Conservation (phyloP, 2,113 vertebrate species). For the Pterophyllum scalare region DNA sequence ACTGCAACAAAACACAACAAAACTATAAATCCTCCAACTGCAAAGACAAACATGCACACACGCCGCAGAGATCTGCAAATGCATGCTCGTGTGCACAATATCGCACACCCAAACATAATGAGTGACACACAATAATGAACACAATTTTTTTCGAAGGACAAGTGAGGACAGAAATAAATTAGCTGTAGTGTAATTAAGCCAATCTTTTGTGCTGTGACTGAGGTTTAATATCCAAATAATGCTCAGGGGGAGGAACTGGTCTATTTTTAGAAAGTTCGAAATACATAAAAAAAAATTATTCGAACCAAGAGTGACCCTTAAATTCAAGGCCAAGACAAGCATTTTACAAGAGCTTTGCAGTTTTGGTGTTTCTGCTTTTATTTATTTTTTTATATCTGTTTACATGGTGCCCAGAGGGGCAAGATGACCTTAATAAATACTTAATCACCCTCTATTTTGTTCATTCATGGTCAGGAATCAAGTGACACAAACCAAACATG, state of each 20-base stretch:
- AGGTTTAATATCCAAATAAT: conserved; percentile 21
- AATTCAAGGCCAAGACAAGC: conserved; percentile 36
- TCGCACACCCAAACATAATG: conserved; percentile 4
- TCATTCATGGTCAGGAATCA: conserved; percentile 67
- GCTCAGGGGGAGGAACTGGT: not conserved
- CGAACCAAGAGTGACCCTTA: conserved; percentile 1
- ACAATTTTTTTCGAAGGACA: conserved; percentile 37
- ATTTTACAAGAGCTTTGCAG: conserved; percentile 39
- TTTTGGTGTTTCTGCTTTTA: conserved; percentile 24
- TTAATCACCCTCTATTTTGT: conserved; percentile 72
- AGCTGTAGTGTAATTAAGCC: conserved; percentile 33
- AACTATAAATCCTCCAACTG: conserved; percentile 43
- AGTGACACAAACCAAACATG: conserved; percentile 76
- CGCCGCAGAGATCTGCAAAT: conserved; percentile 13
- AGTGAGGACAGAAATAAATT: conserved; percentile 39
- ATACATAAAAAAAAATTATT: conserved; percentile 38
- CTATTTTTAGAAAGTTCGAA: conserved; percentile 27
- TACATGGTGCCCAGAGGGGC: conserved; percentile 55
- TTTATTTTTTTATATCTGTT: conserved; percentile 42
- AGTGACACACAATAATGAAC: not conserved
- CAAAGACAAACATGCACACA: conserved; percentile 35
- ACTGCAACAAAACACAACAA: conserved; percentile 29
- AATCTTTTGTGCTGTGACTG: not conserved
- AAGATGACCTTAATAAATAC: conserved; percentile 76
- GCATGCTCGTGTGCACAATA: conserved; percentile 14